phyloP scores from a whole-genome alignment of 2,888 invertebrate genomes.

The Antitype chi region DNA sequence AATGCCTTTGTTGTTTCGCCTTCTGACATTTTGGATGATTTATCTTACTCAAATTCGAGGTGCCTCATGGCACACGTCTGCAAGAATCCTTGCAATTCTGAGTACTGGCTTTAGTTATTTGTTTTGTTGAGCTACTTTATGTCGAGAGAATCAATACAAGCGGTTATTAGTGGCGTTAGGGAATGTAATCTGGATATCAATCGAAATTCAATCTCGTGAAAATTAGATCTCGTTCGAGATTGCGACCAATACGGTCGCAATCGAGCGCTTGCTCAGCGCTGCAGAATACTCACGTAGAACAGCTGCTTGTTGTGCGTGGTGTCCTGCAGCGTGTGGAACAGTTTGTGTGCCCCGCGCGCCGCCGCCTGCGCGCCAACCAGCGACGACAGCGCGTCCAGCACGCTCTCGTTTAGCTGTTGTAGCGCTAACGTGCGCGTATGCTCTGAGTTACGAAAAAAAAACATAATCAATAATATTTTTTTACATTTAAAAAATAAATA shows the following conservation, averaged over 20 bases:
- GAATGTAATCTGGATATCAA: too few species aligned
- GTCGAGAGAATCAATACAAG: neutral
- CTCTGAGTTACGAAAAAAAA: conserved; percentile 76
- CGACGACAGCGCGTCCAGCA: conserved; percentile 95
- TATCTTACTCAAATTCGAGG: conserved; percentile 21
- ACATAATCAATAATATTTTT: neutral
- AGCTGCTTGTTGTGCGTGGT: conserved; percentile 96
- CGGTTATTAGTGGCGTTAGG: neutral
- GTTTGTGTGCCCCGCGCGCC: conserved; percentile 95
- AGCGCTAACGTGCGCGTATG: conserved; percentile 93
- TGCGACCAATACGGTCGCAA: too few species aligned
- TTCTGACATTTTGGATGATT: conserved; percentile 28
- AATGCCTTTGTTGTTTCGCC: conserved; percentile 30
- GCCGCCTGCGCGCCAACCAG: conserved; percentile 96
- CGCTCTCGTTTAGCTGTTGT: conserved; percentile 93
- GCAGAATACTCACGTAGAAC: conserved; percentile 94
- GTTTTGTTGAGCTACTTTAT: neutral
- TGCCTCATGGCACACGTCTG: neutral
- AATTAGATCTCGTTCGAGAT: too few species aligned
- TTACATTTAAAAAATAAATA: neutral
- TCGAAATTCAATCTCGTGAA: too few species aligned
- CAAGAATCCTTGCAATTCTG: neutral
- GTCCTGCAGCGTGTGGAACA: conserved; percentile 96
- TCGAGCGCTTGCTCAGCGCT: conserved; percentile 83
- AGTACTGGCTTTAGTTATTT: neutral